phyloP scores from a whole-genome alignment of 2,113 vertebrate genomes.

The Phalacrocorax carbo region DNA sequence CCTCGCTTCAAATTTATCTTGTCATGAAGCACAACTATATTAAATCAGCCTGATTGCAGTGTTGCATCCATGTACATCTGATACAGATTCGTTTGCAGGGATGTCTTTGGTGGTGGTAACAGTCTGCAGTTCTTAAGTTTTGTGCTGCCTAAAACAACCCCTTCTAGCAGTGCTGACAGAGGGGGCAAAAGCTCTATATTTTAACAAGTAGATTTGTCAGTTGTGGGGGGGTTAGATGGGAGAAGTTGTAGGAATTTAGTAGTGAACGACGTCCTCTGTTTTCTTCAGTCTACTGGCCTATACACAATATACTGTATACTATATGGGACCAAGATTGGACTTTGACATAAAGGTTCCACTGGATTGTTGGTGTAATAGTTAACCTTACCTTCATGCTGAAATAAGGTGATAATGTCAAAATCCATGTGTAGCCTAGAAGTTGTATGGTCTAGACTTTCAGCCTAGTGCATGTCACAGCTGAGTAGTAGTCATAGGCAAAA shows the following conservation, averaged over 20 bases:
- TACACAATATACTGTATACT: accelerated
- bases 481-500: not conserved
- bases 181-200: not conserved
- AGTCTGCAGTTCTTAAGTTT: not conserved
- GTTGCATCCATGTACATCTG: not conserved
- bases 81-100: not conserved
- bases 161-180: not conserved
- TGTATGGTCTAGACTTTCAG: not conserved
- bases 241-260: not conserved
- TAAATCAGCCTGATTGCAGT: not conserved
- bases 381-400: not conserved
- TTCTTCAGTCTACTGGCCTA: not conserved
- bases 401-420: not conserved
- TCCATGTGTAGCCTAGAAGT: not conserved
- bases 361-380: not conserved
- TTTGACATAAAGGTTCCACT: not conserved
- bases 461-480: not conserved
- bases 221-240: not conserved
- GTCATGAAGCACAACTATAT: not conserved
- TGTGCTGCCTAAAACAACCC: not conserved
- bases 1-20: not conserved
- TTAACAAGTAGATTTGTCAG: not conserved
- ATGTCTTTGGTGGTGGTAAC: not conserved
- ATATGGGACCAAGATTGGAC: not conserved
- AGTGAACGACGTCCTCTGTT: not conserved